A percentile compares a stretch with the other conserved stretches of the same genome.
phyloP scores from a whole-genome alignment of 2,113 vertebrate genomes.

The Psephotus haematonotus region DNA sequence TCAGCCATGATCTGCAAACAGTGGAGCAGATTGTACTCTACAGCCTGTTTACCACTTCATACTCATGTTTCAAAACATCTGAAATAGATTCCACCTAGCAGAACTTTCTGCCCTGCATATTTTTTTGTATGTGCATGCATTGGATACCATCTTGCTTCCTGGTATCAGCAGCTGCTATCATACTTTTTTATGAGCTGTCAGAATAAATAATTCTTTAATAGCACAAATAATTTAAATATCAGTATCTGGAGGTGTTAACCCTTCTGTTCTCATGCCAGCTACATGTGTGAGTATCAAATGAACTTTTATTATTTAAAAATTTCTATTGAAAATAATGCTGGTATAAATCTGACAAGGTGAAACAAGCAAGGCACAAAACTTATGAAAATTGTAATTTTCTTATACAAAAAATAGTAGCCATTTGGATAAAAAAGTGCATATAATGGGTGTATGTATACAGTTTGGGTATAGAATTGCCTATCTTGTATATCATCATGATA shows the following conservation, averaged over 20 bases:
- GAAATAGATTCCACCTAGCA: not conserved
- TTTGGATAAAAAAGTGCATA: not conserved
- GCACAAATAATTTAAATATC: not conserved
- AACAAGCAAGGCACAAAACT: not conserved
- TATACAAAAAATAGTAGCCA: not conserved
- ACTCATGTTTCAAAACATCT: not conserved
- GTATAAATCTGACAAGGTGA: not conserved
- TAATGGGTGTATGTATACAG: not conserved
- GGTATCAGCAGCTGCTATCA: not conserved
- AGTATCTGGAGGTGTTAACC: not conserved
- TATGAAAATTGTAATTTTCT: not conserved
- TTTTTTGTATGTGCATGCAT: not conserved
- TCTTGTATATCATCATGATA: not conserved
- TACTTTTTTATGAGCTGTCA: not conserved
- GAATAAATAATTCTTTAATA: not conserved
- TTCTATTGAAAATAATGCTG: not conserved
- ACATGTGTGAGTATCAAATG: not conserved
- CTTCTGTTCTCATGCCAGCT: not conserved
- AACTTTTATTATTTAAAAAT: not conserved
- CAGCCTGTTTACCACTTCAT: not conserved
- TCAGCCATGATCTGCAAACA: not conserved
- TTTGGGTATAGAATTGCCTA: not conserved
- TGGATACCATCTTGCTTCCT: not conserved
- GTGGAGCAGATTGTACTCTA: not conserved
- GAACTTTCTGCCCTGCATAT: not conserved